Evolutionary conservation across 2,797 vertebrate genomes (phyloP).

Genomic region (Catamblyrhynchus diadema): DNA sequence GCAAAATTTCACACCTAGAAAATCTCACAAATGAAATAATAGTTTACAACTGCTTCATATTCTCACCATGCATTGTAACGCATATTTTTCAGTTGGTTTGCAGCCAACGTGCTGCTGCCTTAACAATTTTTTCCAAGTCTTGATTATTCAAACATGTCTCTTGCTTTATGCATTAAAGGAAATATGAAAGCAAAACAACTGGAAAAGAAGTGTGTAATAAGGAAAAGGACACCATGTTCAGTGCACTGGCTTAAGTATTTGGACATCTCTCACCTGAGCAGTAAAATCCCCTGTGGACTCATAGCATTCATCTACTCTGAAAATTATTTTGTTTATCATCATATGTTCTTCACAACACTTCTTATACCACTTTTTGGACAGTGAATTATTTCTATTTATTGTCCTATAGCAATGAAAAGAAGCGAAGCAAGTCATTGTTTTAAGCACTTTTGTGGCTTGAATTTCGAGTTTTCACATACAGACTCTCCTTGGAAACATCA

Average conservation of each 20-base stretch:
- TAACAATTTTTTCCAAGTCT: constrained; percentile 15
- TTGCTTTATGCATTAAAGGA: not conserved
- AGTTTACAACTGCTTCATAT: constrained; percentile 11
- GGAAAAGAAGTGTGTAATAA: not conserved
- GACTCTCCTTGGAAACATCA: not conserved
- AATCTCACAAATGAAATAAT: not conserved
- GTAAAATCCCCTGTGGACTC: not conserved
- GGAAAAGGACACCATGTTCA: not conserved
- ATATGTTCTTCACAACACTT: not conserved
- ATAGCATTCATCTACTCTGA: not conserved
- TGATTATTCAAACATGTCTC: constrained; percentile 1
- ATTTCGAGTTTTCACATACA: not conserved
- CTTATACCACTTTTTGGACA: not conserved
- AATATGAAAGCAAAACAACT: not conserved
- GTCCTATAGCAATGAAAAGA: not conserved
- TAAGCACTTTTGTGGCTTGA: not conserved
- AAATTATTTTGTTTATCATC: not conserved
- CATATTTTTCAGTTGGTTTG: not conserved
- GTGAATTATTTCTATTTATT: not conserved
- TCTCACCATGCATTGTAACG: not conserved
- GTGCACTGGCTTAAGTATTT: not conserved
- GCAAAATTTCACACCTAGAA: constrained; percentile 31
- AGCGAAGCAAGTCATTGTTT: not conserved
- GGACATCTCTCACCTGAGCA: not conserved
- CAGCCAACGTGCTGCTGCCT: constrained; percentile 38